Conservation (phyloP, 2,113 vertebrate species). For the Anser brachyrhynchus region DNA sequence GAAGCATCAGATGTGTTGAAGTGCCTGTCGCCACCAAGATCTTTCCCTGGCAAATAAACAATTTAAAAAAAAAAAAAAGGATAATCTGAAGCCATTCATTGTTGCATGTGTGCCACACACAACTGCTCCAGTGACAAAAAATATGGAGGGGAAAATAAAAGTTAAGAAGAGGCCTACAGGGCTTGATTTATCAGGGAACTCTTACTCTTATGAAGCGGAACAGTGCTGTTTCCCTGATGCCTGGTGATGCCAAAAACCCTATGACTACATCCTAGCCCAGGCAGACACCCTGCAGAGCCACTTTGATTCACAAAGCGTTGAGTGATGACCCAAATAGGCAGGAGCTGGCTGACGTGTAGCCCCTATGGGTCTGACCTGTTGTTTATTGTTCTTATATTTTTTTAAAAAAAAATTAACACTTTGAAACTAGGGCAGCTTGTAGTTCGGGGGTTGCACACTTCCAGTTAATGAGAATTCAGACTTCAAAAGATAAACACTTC, state of each 20-base stretch:
- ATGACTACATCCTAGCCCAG: neutral
- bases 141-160: neutral
- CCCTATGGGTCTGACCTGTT: neutral
- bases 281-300: neutral
- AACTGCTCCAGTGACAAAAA: neutral
- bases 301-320: neutral
- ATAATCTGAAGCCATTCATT: neutral
- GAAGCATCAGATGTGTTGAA: neutral
- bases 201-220: neutral
- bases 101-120: too few relatives aligned
- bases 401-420: neutral
- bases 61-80: neutral
- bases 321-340: neutral
- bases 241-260: neutral
- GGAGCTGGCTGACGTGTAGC: neutral
- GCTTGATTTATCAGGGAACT: neutral
- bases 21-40: too few relatives aligned
- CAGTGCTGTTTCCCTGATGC: neutral
- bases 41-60: neutral
- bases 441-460: slow-evolving; percentile 24
- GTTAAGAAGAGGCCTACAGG: neutral
- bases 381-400: slow-evolving; percentile 1
- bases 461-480: slow-evolving; percentile 54
- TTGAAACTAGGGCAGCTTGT: slow-evolving; percentile 24
- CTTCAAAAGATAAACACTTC: slow-evolving; percentile 71